Evolutionary conservation across 2,888 invertebrate genomes (phyloP), one percentile per base, ranked within the genome.

Genomic region (Folsomia candida): DNA sequence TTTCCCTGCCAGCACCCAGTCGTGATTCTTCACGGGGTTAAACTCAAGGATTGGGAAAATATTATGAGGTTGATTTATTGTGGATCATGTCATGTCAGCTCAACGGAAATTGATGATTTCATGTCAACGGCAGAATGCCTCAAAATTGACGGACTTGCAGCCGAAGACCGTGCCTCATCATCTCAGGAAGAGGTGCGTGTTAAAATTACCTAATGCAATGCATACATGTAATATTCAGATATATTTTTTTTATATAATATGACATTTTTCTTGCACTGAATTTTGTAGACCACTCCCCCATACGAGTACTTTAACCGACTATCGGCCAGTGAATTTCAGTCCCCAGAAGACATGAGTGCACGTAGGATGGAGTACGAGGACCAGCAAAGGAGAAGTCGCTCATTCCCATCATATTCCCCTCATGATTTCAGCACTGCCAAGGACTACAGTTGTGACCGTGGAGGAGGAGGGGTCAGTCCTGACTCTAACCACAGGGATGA

Each of bases 71-170:
- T 78, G 29, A 68, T 79, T 9, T 79, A 79, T 63, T 60, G 75
- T 68, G 79, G 79, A 18, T 69, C 76, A 59, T 77, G 77, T 3
- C 68, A 70, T n/a, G 68, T 79, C 1, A 62, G 62, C 62, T 20
- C 58, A 1, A 47, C 9, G 9, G 76, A 79, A 65, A 75, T 79
- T 29, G 74, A 74, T 25, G 68, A 72, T 25, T 79, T 79, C 26
- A 75, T 79, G 65, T 75, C 75, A 54, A 75, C 79, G 9, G 79
- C 79, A 1, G 76, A 79, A 59, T 76, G 72, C 26, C 71, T 79
- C 22, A 74, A 69, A 60, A 18, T 47, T 9, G 47, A 47, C 18
- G 47, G 47, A 47, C 9, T 18, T 9, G 9, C 18, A 11, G 47
- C 47, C 9, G 47, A 47, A 47, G 47, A 47, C 18, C 47, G 9